A percentile compares a stretch with the other conserved stretches of the same genome.
phyloP scores from a whole-genome alignment of 1,140 invertebrate genomes.

The Ctenoplectra terminalis region DNA sequence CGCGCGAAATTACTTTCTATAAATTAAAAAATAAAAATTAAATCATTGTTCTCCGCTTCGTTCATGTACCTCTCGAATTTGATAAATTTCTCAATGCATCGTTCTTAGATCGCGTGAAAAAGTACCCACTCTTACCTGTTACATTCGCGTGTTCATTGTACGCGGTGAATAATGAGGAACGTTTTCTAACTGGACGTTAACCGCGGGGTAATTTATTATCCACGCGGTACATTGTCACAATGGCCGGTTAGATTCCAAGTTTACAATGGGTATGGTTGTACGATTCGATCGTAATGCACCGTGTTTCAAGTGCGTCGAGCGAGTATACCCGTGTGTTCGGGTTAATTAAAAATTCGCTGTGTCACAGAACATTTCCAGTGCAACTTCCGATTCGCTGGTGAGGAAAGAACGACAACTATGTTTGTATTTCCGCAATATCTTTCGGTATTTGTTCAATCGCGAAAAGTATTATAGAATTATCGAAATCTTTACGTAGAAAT shows the following conservation, averaged over 20 bases:
- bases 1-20: neutral
- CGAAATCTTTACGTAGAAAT: neutral
- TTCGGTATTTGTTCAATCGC: neutral
- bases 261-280: neutral
- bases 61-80: neutral
- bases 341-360: conserved; percentile 10
- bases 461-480: neutral
- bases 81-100: neutral
- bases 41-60: neutral
- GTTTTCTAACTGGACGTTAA: conserved; percentile 54
- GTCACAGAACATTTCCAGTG: neutral
- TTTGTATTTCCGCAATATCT: neutral
- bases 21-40: no score
- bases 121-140: neutral
- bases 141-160: conserved; percentile 24
- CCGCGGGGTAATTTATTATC: conserved; percentile 45
- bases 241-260: conserved; percentile 37
- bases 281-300: neutral
- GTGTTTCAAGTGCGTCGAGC: neutral
- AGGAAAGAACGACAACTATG: conserved; percentile 12
- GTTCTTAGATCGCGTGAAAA: neutral
- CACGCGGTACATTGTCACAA: conserved; percentile 40
- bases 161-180: conserved; percentile 54
- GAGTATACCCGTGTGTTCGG: neutral
- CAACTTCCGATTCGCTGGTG: neutral